Percentiles rank a stretch among this genome's conserved stretches.
Conservation (phyloP, 2,113 vertebrate species). For the Callaeas wilsoni region DNA sequence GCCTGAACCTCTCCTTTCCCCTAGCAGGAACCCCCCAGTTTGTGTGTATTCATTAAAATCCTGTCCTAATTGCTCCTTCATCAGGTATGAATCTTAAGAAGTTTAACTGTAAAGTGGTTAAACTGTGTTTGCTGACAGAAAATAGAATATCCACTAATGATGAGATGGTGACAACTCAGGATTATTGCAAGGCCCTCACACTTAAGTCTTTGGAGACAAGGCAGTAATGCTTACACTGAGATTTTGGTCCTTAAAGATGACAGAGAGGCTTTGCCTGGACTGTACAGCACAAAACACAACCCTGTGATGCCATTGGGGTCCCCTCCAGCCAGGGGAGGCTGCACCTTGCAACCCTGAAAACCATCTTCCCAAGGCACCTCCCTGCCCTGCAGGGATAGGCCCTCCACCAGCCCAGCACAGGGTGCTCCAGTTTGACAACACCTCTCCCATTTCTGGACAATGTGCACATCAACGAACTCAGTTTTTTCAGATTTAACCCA, state of each 20-base stretch:
- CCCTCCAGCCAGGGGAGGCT: neutral
- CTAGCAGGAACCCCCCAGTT: constrained; percentile 38
- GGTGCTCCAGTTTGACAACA: neutral
- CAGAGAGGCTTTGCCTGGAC: neutral
- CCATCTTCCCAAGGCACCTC: neutral
- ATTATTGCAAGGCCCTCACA: constrained; percentile 9
- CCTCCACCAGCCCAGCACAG: neutral
- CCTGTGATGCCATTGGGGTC: neutral
- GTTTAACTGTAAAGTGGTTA: constrained; percentile 66
- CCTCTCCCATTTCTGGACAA: neutral
- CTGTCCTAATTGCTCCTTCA: constrained; percentile 69
- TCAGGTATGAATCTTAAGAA: constrained; percentile 73
- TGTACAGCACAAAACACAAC: neutral
- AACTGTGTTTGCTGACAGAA: constrained; percentile 70
- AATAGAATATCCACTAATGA: constrained; percentile 66
- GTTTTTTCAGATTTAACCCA: neutral
- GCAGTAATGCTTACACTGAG: neutral
- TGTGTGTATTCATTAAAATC: constrained; percentile 68
- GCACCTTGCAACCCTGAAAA: neutral
- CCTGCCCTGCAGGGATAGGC: neutral
- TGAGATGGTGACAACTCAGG: constrained; percentile 29
- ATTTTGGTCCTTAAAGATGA: neutral
- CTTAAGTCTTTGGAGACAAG: neutral
- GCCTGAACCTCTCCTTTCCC: constrained; percentile 39
- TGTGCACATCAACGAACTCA: fast-evolving